phyloP scores from a whole-genome alignment of 2,888 invertebrate species.

The Odiellus spinosus region DNA sequence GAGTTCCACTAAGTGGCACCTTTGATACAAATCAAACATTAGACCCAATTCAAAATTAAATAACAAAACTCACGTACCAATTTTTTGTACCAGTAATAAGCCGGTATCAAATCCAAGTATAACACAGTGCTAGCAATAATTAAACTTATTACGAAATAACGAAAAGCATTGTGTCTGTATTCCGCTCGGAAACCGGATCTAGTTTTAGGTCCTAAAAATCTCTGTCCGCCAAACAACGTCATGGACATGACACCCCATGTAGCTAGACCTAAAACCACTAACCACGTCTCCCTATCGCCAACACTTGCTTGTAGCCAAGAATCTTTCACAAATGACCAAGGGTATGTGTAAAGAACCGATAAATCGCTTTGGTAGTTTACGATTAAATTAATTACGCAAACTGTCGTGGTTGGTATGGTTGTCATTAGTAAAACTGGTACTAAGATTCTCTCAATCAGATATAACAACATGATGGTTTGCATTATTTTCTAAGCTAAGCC shows the following conservation, averaged over 20 bases:
- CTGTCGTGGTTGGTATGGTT: constrained; percentile 23
- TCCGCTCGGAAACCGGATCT: constrained; percentile 34
- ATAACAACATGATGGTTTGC: too few species aligned
- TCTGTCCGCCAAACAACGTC: constrained; percentile 30
- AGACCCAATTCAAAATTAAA: too few species aligned
- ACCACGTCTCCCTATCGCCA: constrained; percentile 9
- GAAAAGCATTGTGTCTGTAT: constrained; percentile 36
- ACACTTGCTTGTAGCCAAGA: constrained; percentile 6
- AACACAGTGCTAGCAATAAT: constrained; percentile 4
- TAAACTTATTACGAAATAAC: constrained; percentile 13
- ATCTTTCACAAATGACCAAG: neutral
- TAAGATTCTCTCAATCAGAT: constrained; percentile 14
- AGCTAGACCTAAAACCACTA: constrained; percentile 21
- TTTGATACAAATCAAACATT: too few species aligned
- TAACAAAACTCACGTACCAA: too few species aligned
- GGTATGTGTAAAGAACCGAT: neutral
- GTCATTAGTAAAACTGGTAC: constrained; percentile 24
- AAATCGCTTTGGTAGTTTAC: constrained; percentile 24
- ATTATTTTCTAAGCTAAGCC: too few species aligned
- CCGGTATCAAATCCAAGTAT: constrained; percentile 1
- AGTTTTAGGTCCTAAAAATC: constrained; percentile 34
- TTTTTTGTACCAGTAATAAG: constrained; percentile 11
- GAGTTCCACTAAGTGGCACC: constrained; percentile 5
- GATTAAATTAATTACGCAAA: constrained; percentile 25
- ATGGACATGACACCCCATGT: constrained; percentile 34